phyloP scores from a whole-genome alignment of 2,888 invertebrate genomes.

The Eupithecia insigniata region DNA sequence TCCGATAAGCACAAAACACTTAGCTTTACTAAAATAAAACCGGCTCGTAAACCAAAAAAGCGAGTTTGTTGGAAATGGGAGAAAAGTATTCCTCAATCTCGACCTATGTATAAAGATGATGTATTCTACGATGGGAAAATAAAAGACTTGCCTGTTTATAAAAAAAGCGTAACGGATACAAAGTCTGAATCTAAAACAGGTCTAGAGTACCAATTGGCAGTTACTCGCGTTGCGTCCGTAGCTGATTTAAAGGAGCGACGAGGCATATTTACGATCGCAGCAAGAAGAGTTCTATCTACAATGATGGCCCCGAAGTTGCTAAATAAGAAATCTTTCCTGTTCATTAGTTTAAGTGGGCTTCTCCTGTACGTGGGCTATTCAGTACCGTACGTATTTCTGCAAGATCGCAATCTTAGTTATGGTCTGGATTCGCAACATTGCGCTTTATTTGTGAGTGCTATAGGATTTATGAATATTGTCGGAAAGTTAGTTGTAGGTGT shows the following conservation, averaged over 20 bases:
- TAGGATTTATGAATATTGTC: slow-evolving; percentile 65
- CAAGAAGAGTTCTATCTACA: slow-evolving; percentile 72
- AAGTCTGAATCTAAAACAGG: slow-evolving; percentile 63
- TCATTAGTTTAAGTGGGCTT: slow-evolving; percentile 63
- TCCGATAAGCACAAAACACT: slow-evolving; percentile 50
- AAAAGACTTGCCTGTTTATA: slow-evolving; percentile 66
- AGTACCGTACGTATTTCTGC: slow-evolving; percentile 72
- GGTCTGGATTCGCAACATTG: slow-evolving; percentile 64
- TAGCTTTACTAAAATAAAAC: slow-evolving; percentile 48
- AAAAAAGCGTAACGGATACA: slow-evolving; percentile 68
- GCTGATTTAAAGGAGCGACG: slow-evolving; percentile 67
- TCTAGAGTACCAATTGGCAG: slow-evolving; percentile 76
- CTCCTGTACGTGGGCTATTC: slow-evolving; percentile 66
- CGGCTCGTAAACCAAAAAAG: slow-evolving; percentile 42
- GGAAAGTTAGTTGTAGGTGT: slow-evolving; percentile 65
- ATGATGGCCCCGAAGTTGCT: slow-evolving; percentile 76
- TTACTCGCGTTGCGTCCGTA: slow-evolving; percentile 72
- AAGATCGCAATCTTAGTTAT: slow-evolving; percentile 60
- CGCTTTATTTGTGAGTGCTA: slow-evolving; percentile 67
- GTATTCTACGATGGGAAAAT: slow-evolving; percentile 73
- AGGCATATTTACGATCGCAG: slow-evolving; percentile 73
- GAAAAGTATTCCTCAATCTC: slow-evolving; percentile 64
- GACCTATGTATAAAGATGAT: slow-evolving; percentile 78
- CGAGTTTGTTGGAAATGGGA: slow-evolving; percentile 72
- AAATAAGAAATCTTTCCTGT: slow-evolving; percentile 63